These are phyloP conservation scores for Vombatus ursinus DNA, from an alignment of 2,113 vertebrate genomes.

Conservation along the genomic window DNA sequence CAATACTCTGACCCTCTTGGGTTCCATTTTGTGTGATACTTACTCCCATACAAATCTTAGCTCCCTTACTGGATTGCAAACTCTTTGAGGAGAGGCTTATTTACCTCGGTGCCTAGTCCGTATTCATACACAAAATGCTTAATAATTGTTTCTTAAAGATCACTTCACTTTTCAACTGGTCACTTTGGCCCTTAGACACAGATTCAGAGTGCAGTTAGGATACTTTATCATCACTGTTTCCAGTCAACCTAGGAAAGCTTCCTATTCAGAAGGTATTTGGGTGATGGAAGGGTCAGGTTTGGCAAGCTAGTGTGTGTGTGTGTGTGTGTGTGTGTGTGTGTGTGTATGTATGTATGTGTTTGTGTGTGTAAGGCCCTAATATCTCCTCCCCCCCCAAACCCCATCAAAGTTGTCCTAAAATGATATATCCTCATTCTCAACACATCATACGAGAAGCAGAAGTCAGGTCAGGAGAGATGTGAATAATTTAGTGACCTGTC, in stretches of 20 bases:
- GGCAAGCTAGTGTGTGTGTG: not conserved
- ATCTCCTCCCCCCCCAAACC: not conserved
- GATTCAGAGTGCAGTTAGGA: not conserved
- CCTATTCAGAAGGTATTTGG: not conserved
- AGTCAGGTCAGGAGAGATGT: not conserved
- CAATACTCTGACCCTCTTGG: not conserved
- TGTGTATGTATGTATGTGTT: not conserved
- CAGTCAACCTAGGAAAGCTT: not conserved
- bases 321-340: too few species aligned
- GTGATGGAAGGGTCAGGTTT: not conserved
- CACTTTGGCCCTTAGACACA: not conserved
- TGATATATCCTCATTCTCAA: not conserved
- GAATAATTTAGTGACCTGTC: not conserved
- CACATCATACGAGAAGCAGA: not conserved
- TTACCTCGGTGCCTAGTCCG: not conserved
- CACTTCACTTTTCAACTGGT: not conserved
- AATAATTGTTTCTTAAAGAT: not conserved
- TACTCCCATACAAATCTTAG: not conserved
- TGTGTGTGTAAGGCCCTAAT: not conserved
- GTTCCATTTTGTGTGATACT: not conserved
- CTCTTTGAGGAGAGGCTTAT: not conserved
- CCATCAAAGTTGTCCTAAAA: not conserved
- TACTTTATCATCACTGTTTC: not conserved
- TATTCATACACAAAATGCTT: not conserved
- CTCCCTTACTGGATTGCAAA: not conserved